Base-by-base conservation (phyloP, 2,113 vertebrate genomes). In the Callochromis pleurospilus region DNA sequence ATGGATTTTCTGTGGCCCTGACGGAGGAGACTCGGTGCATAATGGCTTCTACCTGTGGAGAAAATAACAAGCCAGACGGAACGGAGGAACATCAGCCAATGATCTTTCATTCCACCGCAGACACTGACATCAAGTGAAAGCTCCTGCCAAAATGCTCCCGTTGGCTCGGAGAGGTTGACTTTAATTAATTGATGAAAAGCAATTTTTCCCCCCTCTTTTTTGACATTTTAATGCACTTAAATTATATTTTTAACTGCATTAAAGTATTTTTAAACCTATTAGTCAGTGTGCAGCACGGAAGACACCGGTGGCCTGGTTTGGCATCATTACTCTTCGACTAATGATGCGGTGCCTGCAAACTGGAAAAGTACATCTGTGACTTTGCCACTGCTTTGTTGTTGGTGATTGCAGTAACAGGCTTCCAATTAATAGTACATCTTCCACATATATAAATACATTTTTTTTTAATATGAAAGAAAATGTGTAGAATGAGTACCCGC, bases 21-120 rank as follows among this genome's bases (percentile, higher is more conserved):
- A 90, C 65, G 80, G 86, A 68, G 82, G 81, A 90, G 75, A 80
- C 14, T 29, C 26, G 3, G 83, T 77, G 83, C 15, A 55, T 92
- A 93, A 94, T 91, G 90, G 81, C 81, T 91, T 90, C 81, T 89
- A 93, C 89, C 90, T 91, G 92, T 88, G 90, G 89, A 93, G 90
- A 89, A 91, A 93, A 91, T 91, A 95, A 90, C 89, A 91, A 92
- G 68, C 84, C 82, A 84, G 70, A 84, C 86, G 89, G 84, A 90
- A 79, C 51, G 81, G 81, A 92, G 49, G 36, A 82, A 65, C 82
- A 86, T 88, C 88, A 90, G 47, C 56, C 47, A 26, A 33, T 21
- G 58, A 86, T 84, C 82, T 38, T 79, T 56, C 29, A 58, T 40
- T 90, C 53, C 56, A 42, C 54, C 56, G 77, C 68, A 84, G 73